phyloP scores from a whole-genome alignment of 1,140 invertebrate genomes.

The Agrilus planipennis region DNA sequence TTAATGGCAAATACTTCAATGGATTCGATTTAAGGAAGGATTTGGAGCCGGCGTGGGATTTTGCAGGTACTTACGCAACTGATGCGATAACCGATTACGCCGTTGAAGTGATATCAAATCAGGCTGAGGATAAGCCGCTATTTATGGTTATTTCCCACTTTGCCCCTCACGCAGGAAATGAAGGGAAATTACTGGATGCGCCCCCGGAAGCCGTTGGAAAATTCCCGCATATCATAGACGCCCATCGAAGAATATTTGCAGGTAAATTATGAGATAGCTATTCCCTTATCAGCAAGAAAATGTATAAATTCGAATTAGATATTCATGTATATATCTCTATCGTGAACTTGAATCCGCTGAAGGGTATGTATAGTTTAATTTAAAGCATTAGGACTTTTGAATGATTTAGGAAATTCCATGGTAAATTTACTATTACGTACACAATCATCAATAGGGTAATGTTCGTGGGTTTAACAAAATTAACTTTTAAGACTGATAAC shows the following conservation, averaged over 20 bases:
- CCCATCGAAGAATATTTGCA: slow-evolving; percentile 52
- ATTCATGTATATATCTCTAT: too few species aligned
- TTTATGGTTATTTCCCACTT: slow-evolving; percentile 59
- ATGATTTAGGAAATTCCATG: too few species aligned
- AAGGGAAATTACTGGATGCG: slow-evolving; percentile 45
- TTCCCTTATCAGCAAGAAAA: too few species aligned
- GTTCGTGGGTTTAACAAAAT: too few species aligned
- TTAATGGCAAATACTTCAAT: slow-evolving; percentile 39
- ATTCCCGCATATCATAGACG: slow-evolving; percentile 51
- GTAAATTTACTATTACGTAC: too few species aligned
- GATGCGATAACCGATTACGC: slow-evolving; percentile 56
- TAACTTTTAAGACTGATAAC: too few species aligned
- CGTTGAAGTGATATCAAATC: slow-evolving; percentile 42
- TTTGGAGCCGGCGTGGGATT: slow-evolving; percentile 44
- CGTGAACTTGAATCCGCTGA: too few species aligned
- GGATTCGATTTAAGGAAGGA: slow-evolving; percentile 56
- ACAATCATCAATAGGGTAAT: too few species aligned
- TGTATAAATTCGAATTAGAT: too few species aligned
- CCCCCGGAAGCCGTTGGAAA: slow-evolving; percentile 48
- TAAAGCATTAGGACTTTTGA: too few species aligned
- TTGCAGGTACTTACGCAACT: slow-evolving; percentile 53
- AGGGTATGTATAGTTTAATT: too few species aligned
- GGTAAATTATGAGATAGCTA: too few species aligned
- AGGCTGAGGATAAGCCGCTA: slow-evolving; percentile 45
- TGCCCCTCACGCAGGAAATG: slow-evolving; percentile 50